Conservation (phyloP, 2,888 invertebrate species). For the Hartigia nigra region DNA sequence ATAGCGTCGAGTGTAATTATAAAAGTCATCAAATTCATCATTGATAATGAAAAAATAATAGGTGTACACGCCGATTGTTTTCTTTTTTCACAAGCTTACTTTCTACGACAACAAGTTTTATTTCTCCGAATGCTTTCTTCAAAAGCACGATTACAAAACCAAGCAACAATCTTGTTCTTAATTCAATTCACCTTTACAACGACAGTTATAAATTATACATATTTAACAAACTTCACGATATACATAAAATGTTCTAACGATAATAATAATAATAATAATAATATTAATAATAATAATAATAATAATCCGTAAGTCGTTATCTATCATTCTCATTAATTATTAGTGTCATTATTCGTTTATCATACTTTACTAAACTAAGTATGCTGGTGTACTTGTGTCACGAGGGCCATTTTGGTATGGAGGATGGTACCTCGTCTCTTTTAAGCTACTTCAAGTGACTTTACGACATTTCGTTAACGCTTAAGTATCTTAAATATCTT, state of each 20-base stretch:
- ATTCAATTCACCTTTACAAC: slow-evolving; percentile 49
- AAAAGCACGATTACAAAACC: slow-evolving; percentile 68
- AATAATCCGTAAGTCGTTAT: slow-evolving; percentile 27
- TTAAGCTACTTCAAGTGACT: neutral
- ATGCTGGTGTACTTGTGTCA: neutral
- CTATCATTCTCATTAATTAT: slow-evolving; percentile 29
- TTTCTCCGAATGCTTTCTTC: slow-evolving; percentile 58
- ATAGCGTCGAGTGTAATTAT: neutral
- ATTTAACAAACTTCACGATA: slow-evolving; percentile 58
- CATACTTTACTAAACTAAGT: neutral
- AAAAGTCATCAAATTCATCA: neutral
- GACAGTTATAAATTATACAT: slow-evolving; percentile 53
- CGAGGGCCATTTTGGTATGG: neutral
- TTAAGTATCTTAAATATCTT: neutral
- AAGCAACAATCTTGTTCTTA: slow-evolving; percentile 63
- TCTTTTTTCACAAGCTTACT: slow-evolving; percentile 11
- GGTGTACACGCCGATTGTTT: neutral
- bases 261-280: slow-evolving; percentile 48
- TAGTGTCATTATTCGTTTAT: neutral
- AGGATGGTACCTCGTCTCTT: neutral
- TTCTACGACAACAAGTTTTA: slow-evolving; percentile 64
- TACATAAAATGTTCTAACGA: slow-evolving; percentile 52
- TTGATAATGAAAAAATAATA: neutral
- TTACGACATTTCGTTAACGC: neutral
- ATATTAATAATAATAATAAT: slow-evolving; percentile 49